Evolutionary conservation across 2,888 invertebrate genomes (phyloP).

Genomic region (Julus scanicus): DNA sequence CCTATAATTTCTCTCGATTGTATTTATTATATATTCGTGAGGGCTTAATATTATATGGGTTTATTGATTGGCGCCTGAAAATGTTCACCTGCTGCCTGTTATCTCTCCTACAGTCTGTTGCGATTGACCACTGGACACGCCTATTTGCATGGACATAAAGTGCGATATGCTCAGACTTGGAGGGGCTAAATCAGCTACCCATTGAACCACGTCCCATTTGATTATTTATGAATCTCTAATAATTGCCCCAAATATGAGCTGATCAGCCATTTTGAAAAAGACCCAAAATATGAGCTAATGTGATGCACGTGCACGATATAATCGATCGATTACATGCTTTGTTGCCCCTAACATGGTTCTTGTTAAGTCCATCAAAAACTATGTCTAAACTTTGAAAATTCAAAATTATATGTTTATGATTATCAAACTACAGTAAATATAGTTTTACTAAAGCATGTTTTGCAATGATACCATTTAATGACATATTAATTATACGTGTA

Average conservation of each 20-base stretch:
- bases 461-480: too few species aligned
- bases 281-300: conserved; percentile 34
- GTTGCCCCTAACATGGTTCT: neutral
- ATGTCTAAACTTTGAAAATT: too few species aligned
- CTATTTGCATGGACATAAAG: neutral
- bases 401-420: too few species aligned
- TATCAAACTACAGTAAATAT: too few species aligned
- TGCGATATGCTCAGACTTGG: conserved; percentile 15
- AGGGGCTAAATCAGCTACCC: neutral
- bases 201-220: conserved; percentile 49
- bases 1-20: conserved; percentile 49
- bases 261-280: conserved; percentile 29
- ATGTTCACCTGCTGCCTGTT: conserved; percentile 52
- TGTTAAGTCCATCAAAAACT: too few species aligned
- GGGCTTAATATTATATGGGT: conserved; percentile 40
- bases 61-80: conserved; percentile 52
- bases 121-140: conserved; percentile 46
- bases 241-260: conserved; percentile 44
- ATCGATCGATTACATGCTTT: neutral
- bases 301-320: conserved; percentile 38
- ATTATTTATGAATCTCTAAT: conserved; percentile 52
- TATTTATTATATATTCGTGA: conserved; percentile 48
- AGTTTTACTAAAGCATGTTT: too few species aligned
- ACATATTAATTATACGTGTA: too few species aligned
- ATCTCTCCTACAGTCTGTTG: conserved; percentile 5